A percentile compares a stretch with the other conserved stretches of the same genome.
Evolutionary conservation across 2,888 invertebrate species (phyloP).

Genomic region (Lasioglossum morio): DNA sequence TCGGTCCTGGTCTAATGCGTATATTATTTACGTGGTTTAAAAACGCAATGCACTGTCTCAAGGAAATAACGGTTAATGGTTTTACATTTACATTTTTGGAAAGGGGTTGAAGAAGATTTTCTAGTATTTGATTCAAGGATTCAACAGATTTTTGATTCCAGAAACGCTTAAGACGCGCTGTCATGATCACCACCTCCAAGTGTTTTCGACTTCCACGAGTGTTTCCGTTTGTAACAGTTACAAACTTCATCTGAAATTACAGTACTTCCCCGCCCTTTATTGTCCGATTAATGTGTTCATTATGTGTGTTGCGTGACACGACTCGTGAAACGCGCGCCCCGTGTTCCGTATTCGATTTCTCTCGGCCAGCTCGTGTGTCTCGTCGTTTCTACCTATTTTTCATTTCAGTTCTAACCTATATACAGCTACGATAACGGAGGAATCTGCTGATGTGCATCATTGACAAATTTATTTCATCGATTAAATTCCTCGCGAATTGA

Average conservation of each 20-base stretch:
- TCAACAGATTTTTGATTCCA: neutral
- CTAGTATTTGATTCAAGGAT: neutral
- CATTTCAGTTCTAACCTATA: neutral
- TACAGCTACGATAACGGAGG: neutral
- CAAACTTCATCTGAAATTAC: conserved; percentile 6
- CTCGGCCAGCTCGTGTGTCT: neutral
- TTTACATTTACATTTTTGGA: neutral
- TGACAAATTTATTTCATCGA: neutral
- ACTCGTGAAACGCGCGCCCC: neutral
- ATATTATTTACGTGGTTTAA: neutral
- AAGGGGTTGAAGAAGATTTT: neutral
- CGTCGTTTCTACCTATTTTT: conserved; percentile 1
- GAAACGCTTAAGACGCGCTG: neutral
- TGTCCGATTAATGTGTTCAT: conserved; percentile 42
- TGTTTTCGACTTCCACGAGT: neutral
- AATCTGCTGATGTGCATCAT: neutral
- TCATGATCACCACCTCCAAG: neutral
- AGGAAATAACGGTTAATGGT: neutral
- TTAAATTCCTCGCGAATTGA: neutral
- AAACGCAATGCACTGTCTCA: neutral
- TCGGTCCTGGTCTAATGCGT: neutral
- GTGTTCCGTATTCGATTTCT: conserved; percentile 28
- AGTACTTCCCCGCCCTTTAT: conserved; percentile 29
- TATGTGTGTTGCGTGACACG: conserved; percentile 40
- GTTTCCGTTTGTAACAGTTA: conserved; percentile 8